Evolutionary conservation across 37 sponge, comb jelly and placozoan genomes (phyloP).

Genomic region (Axinella damicornis): DNA sequence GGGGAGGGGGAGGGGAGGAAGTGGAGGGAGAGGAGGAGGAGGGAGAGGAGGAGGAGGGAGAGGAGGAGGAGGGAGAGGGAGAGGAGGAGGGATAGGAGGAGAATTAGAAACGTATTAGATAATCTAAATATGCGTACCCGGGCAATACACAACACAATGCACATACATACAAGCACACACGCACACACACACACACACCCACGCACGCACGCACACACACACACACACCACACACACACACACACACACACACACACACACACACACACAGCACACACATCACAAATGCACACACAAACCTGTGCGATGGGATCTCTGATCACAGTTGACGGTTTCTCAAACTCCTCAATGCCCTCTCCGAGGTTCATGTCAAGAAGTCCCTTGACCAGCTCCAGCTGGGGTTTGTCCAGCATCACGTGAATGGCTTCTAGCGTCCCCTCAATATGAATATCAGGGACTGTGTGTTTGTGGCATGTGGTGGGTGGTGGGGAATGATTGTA

Average conservation of each 20-base stretch:
- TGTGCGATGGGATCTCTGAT: conserved; percentile 85
- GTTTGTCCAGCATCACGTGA: conserved; percentile 85
- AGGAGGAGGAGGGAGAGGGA: not conserved
- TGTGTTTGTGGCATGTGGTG: not conserved
- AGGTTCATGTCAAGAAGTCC: conserved; percentile 93
- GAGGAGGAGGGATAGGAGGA: not conserved
- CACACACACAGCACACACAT: too few species aligned
- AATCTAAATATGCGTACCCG: too few species aligned
- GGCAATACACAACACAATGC: too few species aligned
- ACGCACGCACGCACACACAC: too few species aligned
- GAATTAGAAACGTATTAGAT: too few species aligned
- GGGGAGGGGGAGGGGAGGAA: too few species aligned
- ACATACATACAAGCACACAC: too few species aligned
- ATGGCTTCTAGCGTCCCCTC: conserved; percentile 75
- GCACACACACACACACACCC: too few species aligned
- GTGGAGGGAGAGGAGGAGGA: not conserved
- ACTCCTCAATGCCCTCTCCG: conserved; percentile 90
- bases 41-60: not conserved
- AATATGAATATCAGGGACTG: conserved; percentile 85
- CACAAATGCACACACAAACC: conserved; percentile 28
- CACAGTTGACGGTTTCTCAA: conserved; percentile 88
- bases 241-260: too few species aligned
- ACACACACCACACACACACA: too few species aligned
- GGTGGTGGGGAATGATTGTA: too few species aligned
- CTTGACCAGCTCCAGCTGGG: conserved; percentile 88